Conservation (phyloP, 2,797 vertebrate species). For the Acipenser ruthenus region DNA sequence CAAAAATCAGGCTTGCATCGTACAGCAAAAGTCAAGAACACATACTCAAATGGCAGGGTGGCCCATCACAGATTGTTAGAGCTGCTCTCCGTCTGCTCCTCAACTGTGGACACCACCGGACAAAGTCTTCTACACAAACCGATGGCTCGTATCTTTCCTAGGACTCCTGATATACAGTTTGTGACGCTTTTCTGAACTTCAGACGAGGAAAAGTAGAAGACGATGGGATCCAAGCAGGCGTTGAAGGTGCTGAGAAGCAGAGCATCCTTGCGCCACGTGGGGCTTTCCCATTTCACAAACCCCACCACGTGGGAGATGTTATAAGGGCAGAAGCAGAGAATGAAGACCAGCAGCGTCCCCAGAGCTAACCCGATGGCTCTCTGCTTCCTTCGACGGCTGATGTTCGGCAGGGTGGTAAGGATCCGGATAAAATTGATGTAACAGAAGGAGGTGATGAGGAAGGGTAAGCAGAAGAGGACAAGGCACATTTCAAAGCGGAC, state of each 20-base stretch:
- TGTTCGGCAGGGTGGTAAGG: constrained; percentile 63
- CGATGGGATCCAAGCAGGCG: constrained; percentile 73
- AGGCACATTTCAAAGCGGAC: constrained; percentile 74
- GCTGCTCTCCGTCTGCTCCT: too few relatives aligned
- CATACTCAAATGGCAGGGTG: too few relatives aligned
- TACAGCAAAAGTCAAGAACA: too few relatives aligned
- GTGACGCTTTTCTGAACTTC: constrained; percentile 57
- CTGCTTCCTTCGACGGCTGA: constrained; percentile 53
- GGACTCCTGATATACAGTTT: constrained; percentile 8
- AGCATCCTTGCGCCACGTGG: constrained; percentile 62
- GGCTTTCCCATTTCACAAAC: constrained; percentile 44
- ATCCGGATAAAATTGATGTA: constrained; percentile 76
- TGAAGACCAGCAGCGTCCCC: constrained; percentile 73
- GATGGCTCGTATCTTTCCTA: not conserved
- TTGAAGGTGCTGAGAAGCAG: constrained; percentile 79
- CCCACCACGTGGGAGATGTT: constrained; percentile 80
- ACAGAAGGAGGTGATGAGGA: constrained; percentile 71
- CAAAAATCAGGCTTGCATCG: too few relatives aligned
- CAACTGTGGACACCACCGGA: not conserved
- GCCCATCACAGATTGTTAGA: too few relatives aligned
- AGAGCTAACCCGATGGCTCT: constrained; percentile 75
- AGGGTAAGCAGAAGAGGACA: constrained; percentile 74
- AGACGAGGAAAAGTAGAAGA: constrained; percentile 80
- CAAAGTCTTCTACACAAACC: not conserved
- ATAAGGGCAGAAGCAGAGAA: constrained; percentile 78